A percentile compares a stretch with the other conserved stretches of the same genome.
phyloP scores from a whole-genome alignment of 2,888 invertebrate species.

The Andrena marginata region DNA sequence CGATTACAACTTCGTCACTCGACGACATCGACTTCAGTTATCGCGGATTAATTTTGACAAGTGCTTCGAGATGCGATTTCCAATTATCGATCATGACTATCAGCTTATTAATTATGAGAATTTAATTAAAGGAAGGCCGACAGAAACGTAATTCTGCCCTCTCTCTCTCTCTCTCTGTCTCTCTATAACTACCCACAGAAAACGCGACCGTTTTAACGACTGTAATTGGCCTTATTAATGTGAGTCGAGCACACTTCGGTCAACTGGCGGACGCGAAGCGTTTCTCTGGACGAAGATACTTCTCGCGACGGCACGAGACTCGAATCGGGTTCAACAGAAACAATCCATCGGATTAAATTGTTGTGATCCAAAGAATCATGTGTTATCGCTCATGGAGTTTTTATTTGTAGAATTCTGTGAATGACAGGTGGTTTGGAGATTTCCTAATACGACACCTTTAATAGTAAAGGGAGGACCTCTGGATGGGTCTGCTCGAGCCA shows the following conservation, averaged over 20 bases:
- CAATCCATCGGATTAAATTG: not conserved
- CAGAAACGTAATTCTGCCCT: not conserved
- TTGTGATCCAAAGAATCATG: too few species aligned
- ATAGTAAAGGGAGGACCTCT: too few species aligned
- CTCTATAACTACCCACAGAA: slow-evolving; percentile 8
- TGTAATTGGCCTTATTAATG: slow-evolving; percentile 53
- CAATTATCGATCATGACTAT: slow-evolving; percentile 14
- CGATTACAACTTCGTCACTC: slow-evolving; percentile 1
- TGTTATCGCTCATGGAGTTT: not conserved
- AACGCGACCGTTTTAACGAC: slow-evolving; percentile 32
- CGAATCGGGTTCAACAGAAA: slow-evolving; percentile 12
- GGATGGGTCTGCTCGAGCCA: too few species aligned
- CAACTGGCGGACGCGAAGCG: not conserved
- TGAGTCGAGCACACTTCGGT: slow-evolving; percentile 39
- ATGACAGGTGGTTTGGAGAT: not conserved
- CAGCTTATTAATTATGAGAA: slow-evolving; percentile 31
- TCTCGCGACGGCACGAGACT: not conserved
- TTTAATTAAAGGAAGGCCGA: slow-evolving; percentile 22
- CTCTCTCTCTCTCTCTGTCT: not conserved
- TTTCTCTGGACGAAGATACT: slow-evolving; percentile 5
- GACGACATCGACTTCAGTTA: slow-evolving; percentile 7
- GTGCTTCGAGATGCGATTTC: slow-evolving; percentile 19
- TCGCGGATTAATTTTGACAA: slow-evolving; percentile 19
- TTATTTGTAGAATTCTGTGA: not conserved
- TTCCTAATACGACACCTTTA: not conserved